These are phyloP conservation scores for Epinephelus coioides DNA, from an alignment of 2,797 vertebrate species.

Conservation along the genomic window DNA sequence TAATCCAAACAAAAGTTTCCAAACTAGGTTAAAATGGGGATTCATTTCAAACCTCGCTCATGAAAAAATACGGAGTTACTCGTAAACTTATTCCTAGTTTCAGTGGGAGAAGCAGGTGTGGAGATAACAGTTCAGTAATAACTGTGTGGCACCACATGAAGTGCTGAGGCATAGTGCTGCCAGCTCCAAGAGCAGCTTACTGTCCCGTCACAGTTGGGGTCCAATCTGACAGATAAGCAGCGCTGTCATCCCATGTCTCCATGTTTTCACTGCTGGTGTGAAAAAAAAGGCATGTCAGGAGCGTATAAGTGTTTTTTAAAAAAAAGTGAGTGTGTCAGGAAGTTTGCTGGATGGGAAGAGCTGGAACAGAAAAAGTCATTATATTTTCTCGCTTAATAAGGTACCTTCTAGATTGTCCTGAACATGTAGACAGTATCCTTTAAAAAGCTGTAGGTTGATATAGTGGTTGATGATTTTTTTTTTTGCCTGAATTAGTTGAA, in stretches of 20 bases:
- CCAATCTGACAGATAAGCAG: conserved; percentile 43
- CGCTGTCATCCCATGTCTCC: conserved; percentile 33
- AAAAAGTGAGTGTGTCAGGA: conserved; percentile 16
- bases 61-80: background rate
- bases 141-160: conserved; percentile 22
- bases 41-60: background rate
- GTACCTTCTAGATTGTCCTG: background rate
- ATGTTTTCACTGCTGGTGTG: conserved; percentile 30
- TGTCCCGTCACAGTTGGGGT: conserved; percentile 50
- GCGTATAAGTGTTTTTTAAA: background rate
- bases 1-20: background rate
- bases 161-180: conserved; percentile 23
- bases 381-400: background rate
- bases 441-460: background rate
- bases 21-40: background rate
- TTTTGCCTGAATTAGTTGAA: background rate
- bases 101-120: conserved; percentile 11
- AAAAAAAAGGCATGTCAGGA: conserved; percentile 22
- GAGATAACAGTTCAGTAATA: conserved; percentile 15
- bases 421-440: background rate
- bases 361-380: conserved; percentile 1
- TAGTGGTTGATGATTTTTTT: background rate
- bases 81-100: background rate
- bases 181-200: conserved; percentile 45
- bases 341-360: conserved; percentile 8